Evolutionary conservation across 2,113 vertebrate genomes (phyloP).

Genomic region (Chauna torquata): DNA sequence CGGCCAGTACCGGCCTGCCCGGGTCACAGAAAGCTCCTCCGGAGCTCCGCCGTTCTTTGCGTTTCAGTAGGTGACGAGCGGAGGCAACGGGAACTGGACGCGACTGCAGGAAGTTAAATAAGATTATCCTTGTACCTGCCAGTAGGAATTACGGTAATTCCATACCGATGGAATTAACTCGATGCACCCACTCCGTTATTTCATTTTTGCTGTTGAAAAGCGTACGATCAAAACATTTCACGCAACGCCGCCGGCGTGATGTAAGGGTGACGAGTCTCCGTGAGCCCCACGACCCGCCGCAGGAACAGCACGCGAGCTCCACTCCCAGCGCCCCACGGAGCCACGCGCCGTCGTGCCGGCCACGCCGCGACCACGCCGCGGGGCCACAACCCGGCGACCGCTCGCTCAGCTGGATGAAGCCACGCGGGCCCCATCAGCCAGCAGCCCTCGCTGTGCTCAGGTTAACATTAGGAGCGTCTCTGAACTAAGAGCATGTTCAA

Average conservation of each 20-base stretch:
- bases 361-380: rapidly evolving
- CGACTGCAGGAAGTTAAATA: neutral
- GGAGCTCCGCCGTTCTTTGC: neutral
- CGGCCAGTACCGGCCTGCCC: neutral
- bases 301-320: too few species aligned
- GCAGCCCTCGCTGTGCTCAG: neutral
- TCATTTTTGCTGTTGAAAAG: neutral
- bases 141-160: neutral
- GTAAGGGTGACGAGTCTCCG: neutral
- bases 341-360: rapidly evolving
- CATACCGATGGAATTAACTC: neutral
- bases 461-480: neutral
- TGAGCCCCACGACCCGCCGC: neutral
- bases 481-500: neutral
- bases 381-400: neutral
- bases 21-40: neutral
- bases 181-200: neutral
- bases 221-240: neutral
- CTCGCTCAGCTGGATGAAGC: rapidly evolving
- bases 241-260: rapidly evolving
- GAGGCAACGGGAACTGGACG: neutral
- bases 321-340: rapidly evolving
- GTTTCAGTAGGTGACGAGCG: neutral
- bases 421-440: rapidly evolving
- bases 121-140: neutral